Conservation (phyloP, 2,113 vertebrate genomes). For the Polypterus senegalus region DNA sequence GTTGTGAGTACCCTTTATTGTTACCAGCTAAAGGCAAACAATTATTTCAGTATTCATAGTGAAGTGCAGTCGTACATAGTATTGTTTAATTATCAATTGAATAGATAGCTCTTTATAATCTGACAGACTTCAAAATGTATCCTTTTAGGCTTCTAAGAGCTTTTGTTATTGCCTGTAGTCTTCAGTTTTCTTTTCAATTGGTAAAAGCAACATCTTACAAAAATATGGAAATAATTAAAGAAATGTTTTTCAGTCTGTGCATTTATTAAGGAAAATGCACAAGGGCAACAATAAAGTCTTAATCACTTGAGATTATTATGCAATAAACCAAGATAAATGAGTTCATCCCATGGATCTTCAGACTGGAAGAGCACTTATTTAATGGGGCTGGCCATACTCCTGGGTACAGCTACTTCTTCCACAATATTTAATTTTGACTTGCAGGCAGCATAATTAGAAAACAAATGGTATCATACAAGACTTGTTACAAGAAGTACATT, state of each 20-base stretch:
- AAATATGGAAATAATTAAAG: conserved; percentile 3
- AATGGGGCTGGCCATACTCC: neutral
- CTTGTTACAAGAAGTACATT: conserved; percentile 8
- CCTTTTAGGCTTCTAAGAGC: too few species aligned
- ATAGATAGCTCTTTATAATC: too few species aligned
- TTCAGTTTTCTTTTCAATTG: neutral
- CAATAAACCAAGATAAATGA: conserved; percentile 6
- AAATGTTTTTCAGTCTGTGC: neutral
- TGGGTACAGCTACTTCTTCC: neutral
- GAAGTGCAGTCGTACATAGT: too few species aligned
- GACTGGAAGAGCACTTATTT: neutral
- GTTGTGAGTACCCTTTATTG: too few species aligned
- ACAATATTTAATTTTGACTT: conserved; percentile 2
- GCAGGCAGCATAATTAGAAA: conserved; percentile 11
- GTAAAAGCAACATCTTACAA: conserved; percentile 3
- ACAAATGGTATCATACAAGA: neutral
- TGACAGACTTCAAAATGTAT: too few species aligned
- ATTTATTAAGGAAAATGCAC: neutral
- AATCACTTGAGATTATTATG: conserved; percentile 2
- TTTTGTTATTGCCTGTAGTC: too few species aligned
- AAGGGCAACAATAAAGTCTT: conserved; percentile 1
- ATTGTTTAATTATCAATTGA: too few species aligned
- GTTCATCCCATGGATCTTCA: neutral
- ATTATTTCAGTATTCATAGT: too few species aligned
- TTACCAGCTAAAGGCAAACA: too few species aligned